Percentiles rank a stretch among this genome's conserved stretches.
phyloP scores from a whole-genome alignment of 2,888 invertebrate species.

The Caenorhabditis sp. region DNA sequence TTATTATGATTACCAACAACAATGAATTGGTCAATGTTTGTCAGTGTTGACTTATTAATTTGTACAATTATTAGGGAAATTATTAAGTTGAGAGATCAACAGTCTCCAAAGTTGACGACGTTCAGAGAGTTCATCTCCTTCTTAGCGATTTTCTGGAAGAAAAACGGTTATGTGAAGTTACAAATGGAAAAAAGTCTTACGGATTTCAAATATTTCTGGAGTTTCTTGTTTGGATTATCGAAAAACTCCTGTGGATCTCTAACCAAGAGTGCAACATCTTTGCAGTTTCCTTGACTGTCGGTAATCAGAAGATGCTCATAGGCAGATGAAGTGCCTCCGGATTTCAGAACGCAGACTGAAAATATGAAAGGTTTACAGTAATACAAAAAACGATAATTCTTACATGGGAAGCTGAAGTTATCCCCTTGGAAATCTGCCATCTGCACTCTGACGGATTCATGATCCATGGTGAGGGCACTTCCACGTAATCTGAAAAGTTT shows the following conservation, averaged over 20 bases:
- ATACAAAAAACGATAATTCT: neutral
- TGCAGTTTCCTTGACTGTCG: constrained; percentile 69
- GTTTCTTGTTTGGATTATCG: constrained; percentile 67
- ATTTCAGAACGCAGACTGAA: constrained; percentile 63
- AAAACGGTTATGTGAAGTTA: no score
- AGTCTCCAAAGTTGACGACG: constrained; percentile 66
- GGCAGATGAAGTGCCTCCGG: constrained; percentile 33
- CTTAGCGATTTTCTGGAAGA: constrained; percentile 68
- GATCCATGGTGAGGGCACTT: constrained; percentile 66
- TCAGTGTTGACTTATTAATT: constrained; percentile 45
- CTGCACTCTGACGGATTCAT: constrained; percentile 61
- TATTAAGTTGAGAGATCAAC: constrained; percentile 27
- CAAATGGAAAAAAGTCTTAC: no score
- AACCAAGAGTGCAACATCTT: constrained; percentile 70
- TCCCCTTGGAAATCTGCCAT: constrained; percentile 67
- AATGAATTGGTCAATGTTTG: neutral
- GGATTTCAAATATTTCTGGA: constrained; percentile 68
- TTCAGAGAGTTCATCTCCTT: constrained; percentile 66
- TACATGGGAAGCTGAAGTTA: constrained; percentile 70
- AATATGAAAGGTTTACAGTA: neutral
- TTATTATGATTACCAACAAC: constrained; percentile 22
- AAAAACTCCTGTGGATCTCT: constrained; percentile 74
- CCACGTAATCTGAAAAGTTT: constrained; percentile 64
- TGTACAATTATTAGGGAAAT: constrained; percentile 56
- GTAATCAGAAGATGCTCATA: constrained; percentile 68